Conservation (phyloP, 1,140 invertebrate species). For the Babylonia areolata region DNA sequence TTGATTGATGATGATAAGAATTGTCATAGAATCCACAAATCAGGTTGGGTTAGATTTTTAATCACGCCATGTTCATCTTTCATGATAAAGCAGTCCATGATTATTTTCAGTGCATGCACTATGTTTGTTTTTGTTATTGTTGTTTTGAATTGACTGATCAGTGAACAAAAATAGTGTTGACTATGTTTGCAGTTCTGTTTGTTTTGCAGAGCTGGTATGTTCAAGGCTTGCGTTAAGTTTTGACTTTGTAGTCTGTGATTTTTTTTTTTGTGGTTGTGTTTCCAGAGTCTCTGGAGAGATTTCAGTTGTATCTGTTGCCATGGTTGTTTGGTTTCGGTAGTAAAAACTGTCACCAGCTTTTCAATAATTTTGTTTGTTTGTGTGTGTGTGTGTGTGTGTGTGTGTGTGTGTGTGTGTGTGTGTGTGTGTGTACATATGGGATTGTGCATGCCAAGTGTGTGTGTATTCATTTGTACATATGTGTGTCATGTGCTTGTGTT, state of each 20-base stretch:
- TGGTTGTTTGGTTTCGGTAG: not conserved
- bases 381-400: not conserved
- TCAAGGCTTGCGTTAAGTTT: not conserved
- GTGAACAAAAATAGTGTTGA: not conserved
- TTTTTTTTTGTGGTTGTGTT: constrained; percentile 3
- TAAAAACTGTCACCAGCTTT: not conserved
- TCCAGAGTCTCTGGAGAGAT: not conserved
- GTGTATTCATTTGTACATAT: not conserved
- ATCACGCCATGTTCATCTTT: no score
- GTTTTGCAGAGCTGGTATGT: not conserved
- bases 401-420: not conserved
- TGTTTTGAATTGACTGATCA: not conserved
- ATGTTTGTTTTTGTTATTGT: no score
- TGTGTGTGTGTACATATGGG: not conserved
- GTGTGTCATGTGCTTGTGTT: not conserved
- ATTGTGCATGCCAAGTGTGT: not conserved
- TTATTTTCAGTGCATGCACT: no score
- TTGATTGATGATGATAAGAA: no score
- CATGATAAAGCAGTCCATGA: no score
- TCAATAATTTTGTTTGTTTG: not conserved
- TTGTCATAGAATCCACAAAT: no score
- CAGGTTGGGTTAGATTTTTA: no score
- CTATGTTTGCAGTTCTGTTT: not conserved
- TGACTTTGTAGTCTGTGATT: not conserved
- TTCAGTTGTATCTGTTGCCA: not conserved